Conservation (phyloP, 2,113 vertebrate species). For the Corythornis vintsioides region DNA sequence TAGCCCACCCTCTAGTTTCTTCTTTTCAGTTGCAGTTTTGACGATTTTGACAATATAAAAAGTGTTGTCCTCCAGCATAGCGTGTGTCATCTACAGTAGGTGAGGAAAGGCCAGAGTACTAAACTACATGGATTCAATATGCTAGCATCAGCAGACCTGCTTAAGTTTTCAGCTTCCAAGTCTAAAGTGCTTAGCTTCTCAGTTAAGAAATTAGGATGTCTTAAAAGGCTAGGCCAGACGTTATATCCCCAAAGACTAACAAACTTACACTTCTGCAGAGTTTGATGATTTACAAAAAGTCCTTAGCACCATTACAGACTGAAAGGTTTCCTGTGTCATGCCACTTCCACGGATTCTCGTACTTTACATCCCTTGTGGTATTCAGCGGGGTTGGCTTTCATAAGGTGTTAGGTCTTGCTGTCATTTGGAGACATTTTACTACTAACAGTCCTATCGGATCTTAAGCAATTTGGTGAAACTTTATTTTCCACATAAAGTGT, state of each 20-base stretch:
- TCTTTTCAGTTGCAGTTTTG: background rate
- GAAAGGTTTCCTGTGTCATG: background rate
- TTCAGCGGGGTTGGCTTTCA: background rate
- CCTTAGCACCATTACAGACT: background rate
- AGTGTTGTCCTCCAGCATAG: background rate
- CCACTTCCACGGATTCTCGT: background rate
- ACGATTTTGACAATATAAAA: background rate
- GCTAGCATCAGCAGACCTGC: background rate
- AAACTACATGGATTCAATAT: background rate
- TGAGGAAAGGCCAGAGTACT: background rate
- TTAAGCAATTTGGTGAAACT: constrained; percentile 6
- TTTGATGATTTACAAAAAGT: background rate
- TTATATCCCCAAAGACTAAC: background rate
- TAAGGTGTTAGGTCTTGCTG: background rate
- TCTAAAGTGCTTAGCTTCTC: background rate
- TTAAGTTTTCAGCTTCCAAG: background rate
- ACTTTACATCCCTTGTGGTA: background rate
- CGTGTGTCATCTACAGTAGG: background rate
- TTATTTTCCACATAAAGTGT: background rate
- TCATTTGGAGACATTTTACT: background rate
- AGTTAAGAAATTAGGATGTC: background rate
- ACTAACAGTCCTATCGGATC: background rate
- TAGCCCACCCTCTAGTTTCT: background rate
- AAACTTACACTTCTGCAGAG: background rate
- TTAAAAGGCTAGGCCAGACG: background rate